Conservation (phyloP, 2,797 vertebrate species). For the Epinephelus coioides region DNA sequence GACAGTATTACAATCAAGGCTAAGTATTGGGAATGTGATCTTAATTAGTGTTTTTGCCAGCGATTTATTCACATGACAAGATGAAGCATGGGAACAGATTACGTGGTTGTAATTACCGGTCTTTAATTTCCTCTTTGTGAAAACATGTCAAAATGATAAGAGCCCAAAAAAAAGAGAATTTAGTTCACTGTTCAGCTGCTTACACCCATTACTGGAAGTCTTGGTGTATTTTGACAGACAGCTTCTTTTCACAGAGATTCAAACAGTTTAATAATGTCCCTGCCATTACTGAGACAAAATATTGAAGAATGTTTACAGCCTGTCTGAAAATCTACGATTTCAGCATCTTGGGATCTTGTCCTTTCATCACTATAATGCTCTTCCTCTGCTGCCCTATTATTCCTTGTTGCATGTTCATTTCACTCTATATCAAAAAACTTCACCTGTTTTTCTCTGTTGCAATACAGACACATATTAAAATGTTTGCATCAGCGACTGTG, state of each 20-base stretch:
- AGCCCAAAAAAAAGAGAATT: slow-evolving; percentile 15
- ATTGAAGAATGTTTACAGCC: slow-evolving; percentile 35
- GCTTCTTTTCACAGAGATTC: slow-evolving; percentile 40
- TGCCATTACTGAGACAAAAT: slow-evolving; percentile 51
- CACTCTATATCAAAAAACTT: slow-evolving; percentile 47
- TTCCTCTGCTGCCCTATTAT: slow-evolving; percentile 33
- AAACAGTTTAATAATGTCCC: slow-evolving; percentile 52
- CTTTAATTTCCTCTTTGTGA: slow-evolving; percentile 45
- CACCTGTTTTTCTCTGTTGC: slow-evolving; percentile 11
- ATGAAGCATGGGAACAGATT: slow-evolving; percentile 25
- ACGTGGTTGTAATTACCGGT: slow-evolving; percentile 38
- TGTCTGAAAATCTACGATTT: slow-evolving; percentile 44
- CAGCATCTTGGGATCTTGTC: slow-evolving; percentile 28
- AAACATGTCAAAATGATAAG: slow-evolving; percentile 57
- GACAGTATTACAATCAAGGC: not conserved
- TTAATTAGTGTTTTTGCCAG: slow-evolving; percentile 5
- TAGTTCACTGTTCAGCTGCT: slow-evolving; percentile 20
- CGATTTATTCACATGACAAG: slow-evolving; percentile 37
- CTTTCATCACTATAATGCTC: slow-evolving; percentile 40
- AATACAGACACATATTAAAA: slow-evolving; percentile 45
- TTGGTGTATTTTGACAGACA: slow-evolving; percentile 32
- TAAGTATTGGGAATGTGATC: slow-evolving; percentile 12
- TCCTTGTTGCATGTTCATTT: slow-evolving; percentile 43
- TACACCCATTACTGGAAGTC: slow-evolving; percentile 24
- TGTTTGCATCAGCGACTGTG: slow-evolving; percentile 11